Percentiles rank a stretch among this genome's conserved stretches.
Evolutionary conservation across 2,797 vertebrate species (phyloP).

Genomic region (Orientallactaga sibirica): DNA sequence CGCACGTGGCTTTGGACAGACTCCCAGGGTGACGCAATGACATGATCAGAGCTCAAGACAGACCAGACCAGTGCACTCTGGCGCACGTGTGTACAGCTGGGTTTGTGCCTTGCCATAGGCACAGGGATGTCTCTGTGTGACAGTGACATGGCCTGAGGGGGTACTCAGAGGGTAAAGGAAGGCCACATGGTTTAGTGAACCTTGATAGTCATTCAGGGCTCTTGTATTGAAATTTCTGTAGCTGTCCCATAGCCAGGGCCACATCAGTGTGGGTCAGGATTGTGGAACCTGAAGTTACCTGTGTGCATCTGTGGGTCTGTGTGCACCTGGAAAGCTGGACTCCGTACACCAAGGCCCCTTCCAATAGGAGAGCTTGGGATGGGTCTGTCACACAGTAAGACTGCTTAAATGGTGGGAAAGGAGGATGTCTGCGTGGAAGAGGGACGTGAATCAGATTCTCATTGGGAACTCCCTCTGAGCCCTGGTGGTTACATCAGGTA

Average conservation of each 20-base stretch:
- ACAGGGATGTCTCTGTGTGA: neutral
- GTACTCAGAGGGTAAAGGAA: neutral
- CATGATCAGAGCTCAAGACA: neutral
- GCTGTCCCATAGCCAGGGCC: neutral
- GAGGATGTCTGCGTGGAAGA: neutral
- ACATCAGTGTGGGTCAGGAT: no score
- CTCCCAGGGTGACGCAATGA: neutral
- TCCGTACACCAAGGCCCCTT: neutral
- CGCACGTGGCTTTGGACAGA: conserved; percentile 38
- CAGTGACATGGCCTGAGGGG: no score
- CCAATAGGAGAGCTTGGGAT: neutral
- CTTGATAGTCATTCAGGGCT: neutral
- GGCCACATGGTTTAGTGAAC: neutral
- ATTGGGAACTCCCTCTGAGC: neutral
- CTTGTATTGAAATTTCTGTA: no score
- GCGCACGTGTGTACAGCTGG: neutral
- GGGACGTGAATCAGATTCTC: neutral
- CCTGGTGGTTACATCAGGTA: neutral
- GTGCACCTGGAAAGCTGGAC: no score
- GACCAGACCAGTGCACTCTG: no score
- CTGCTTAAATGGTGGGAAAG: no score
- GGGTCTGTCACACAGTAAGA: neutral
- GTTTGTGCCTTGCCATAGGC: neutral
- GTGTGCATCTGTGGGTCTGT: neutral
- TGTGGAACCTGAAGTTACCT: neutral